Evolutionary conservation across 2,888 invertebrate genomes (phyloP), one percentile per base, ranked within the genome.

Genomic region (Rotaria socialis): DNA sequence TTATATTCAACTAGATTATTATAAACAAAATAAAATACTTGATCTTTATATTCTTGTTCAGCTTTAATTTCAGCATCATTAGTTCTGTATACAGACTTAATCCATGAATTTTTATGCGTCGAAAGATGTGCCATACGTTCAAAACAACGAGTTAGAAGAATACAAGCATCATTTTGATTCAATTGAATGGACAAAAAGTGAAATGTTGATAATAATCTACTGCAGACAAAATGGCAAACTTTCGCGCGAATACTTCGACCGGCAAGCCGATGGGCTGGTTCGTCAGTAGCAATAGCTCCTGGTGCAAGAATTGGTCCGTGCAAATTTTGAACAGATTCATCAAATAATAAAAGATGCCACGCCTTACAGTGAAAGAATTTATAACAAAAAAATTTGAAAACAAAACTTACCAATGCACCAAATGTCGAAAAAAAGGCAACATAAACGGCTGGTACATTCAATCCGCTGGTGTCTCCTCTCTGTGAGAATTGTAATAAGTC

Each of bases 371-470:
- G 7, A 19, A 19, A 8, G 55, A 55, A 19, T 14, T 14, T 52
- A 52, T 16, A 52, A 14, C 14, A 4, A 19, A 55, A 55, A 2
- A 16, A 55, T 5, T 52, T 3, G 6, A 2, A 22, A 55, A 55
- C 7, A 55, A 55, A 55, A 22, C 2, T 55, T 22, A 74, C 74
- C n/a, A 80, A 11, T 3, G 80, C 80, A n/a, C 80, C 80, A 47
- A 80, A 80, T 24, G 80, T 80, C 3, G 80, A 22, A n/a, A 80
- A 80, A n/a, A n/a, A 80, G 0, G 24, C 80, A 47, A 80, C 80
- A 80, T 80, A 80, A 24, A 80, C n/a, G 5, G 47, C 80, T 80
- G 80, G 80, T 6, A 80, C 80, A 80, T 80, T 80, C 4, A 80
- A 47, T 80, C 10, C 22, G 11, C 47, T 10, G 4, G 1, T 0